phyloP scores from a whole-genome alignment of 2,888 invertebrate species.

The Dendrolimus pini region DNA sequence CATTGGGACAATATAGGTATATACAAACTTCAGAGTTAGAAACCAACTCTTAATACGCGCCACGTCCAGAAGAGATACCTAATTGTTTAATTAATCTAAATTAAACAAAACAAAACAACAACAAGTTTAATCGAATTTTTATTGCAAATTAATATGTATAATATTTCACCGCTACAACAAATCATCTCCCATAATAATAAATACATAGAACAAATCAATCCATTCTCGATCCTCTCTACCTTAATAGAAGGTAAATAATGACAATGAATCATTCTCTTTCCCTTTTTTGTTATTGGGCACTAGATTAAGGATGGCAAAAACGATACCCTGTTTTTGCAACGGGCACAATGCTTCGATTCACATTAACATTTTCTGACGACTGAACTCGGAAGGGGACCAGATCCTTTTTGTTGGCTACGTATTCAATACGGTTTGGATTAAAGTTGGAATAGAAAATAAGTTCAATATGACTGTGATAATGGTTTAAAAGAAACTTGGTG shows the following conservation, averaged over 20 bases:
- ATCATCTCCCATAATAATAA: constrained; percentile 18
- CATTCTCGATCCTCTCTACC: constrained; percentile 28
- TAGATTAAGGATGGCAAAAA: constrained; percentile 50
- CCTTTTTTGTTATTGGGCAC: constrained; percentile 41
- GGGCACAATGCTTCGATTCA: constrained; percentile 41
- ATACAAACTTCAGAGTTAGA: too few relatives aligned
- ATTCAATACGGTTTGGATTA: neutral
- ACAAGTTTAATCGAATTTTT: too few relatives aligned
- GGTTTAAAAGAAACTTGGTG: too few relatives aligned
- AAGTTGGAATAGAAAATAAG: neutral
- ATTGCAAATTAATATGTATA: too few relatives aligned
- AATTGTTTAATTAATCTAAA: too few relatives aligned
- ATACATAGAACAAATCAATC: constrained; percentile 26
- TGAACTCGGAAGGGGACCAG: constrained; percentile 21
- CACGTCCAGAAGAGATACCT: too few relatives aligned
- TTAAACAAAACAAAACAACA: too few relatives aligned
- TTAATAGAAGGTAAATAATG: constrained; percentile 47
- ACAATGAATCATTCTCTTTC: constrained; percentile 46
- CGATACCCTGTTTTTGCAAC: constrained; percentile 49
- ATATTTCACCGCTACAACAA: neutral
- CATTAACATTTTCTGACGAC: constrained; percentile 53
- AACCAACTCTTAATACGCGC: too few relatives aligned
- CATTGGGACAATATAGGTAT: too few relatives aligned
- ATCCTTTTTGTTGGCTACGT: constrained; percentile 3
- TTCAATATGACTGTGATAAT: neutral